Percentiles rank a stretch among this genome's conserved stretches.
Evolutionary conservation across 2,113 vertebrate genomes (phyloP).

Genomic region (Neotragus pygmaeus): DNA sequence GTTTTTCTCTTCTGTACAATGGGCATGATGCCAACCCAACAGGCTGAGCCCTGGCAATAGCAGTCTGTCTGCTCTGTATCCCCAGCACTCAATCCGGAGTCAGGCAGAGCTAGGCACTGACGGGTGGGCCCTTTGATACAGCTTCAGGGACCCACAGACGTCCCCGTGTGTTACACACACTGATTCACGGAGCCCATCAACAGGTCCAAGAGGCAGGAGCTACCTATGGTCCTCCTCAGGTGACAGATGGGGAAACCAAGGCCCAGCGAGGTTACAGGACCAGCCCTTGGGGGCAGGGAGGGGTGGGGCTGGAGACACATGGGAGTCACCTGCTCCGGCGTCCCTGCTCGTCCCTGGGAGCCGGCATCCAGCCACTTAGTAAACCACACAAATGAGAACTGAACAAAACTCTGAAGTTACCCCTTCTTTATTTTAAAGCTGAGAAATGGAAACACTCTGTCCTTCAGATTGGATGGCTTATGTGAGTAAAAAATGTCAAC

Average conservation of each 20-base stretch:
- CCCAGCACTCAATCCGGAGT: not conserved
- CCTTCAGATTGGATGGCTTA: not conserved
- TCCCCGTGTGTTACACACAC: not conserved
- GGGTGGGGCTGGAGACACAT: not conserved
- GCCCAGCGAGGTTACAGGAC: rapidly evolving
- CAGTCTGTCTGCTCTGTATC: rapidly evolving
- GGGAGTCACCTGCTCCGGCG: not conserved
- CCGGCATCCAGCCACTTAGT: not conserved
- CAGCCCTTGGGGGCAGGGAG: not conserved
- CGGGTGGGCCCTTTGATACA: not conserved
- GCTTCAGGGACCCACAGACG: not conserved
- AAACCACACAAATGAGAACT: not conserved
- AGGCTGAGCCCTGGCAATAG: too few relatives aligned
- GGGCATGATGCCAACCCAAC: too few relatives aligned
- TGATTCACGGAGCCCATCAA: not conserved
- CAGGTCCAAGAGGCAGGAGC: not conserved
- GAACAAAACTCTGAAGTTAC: not conserved
- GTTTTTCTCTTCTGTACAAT: not conserved
- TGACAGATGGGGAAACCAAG: not conserved
- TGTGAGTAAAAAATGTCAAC: not conserved
- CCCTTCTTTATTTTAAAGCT: not conserved
- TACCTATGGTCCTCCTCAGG: not conserved
- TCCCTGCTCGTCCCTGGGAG: not conserved
- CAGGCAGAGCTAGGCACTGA: not conserved
- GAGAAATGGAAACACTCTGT: not conserved